Conservation (phyloP, 1,140 invertebrate genomes). For the Platyscapa corneri region DNA sequence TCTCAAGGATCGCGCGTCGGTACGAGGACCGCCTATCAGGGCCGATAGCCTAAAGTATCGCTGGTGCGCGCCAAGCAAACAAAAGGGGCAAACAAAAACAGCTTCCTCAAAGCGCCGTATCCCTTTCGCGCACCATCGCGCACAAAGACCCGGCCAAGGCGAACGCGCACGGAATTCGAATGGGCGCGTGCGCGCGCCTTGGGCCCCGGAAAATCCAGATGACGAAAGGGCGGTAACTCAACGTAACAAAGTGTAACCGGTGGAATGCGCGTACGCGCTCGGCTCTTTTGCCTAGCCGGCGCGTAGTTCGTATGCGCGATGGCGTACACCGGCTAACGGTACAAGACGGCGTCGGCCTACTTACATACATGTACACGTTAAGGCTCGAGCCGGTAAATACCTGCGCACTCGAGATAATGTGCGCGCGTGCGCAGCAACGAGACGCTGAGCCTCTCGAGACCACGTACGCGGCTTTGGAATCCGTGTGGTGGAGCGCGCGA, state of each 20-base stretch:
- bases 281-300: constrained; percentile 18
- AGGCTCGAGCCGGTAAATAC: constrained; percentile 36
- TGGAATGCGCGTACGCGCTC: constrained; percentile 4
- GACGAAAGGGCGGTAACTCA: constrained; percentile 43
- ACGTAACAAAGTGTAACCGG: constrained; percentile 43
- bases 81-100: background rate
- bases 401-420: constrained; percentile 32
- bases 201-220: constrained; percentile 1
- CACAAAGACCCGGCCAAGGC: background rate
- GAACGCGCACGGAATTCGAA: background rate
- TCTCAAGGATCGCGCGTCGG: too few species aligned
- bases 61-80: too few species aligned
- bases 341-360: constrained; percentile 50
- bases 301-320: constrained; percentile 49
- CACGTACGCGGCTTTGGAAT: constrained; percentile 22
- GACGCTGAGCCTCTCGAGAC: background rate
- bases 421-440: background rate
- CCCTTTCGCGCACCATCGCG: background rate
- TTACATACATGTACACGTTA: constrained; percentile 51
- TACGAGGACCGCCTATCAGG: too few species aligned
- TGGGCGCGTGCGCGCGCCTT: background rate
- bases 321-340: constrained; percentile 47
- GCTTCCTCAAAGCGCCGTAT: background rate
- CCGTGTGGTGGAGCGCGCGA: background rate
- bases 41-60: too few species aligned